Base-by-base conservation (phyloP, 2,113 vertebrate species). In the Ginglymostoma cirratum region DNA sequence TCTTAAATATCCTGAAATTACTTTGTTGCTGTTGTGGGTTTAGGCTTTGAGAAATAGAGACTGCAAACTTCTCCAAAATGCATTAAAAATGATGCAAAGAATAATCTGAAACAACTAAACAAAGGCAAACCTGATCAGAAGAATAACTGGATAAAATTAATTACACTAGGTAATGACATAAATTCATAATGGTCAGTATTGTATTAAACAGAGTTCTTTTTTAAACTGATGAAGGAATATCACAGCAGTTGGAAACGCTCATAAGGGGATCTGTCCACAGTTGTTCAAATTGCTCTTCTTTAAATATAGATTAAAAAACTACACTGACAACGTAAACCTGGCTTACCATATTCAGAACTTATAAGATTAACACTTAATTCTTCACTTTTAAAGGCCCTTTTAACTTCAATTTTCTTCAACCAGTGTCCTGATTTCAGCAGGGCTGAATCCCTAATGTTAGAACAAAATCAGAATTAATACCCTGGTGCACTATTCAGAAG, bases 301-400 rank as follows among this genome's bases (percentile, higher is more conserved):
- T 14, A 52, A 83, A 95, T 48, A 61, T 80, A 52, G 52, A 95
- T 76, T 24, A n/a, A 30, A 48, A 42, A 42, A 76, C 19, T 30
- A n/a, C n/a, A 93, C 52, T 80, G 48, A 93, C 55, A 93, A 72
- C 94, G 72, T 38, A 65, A 66, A 61, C 34, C 1, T 42, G 96
- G 97, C 97, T 96, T 97, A 99, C 99, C 99, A 96, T 98, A 99
- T 97, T 99, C 98, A 97, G 99, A 99, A 97, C 99, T 99, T 96
- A 99, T 98, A 96, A 99, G 97, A 97, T 98, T 98, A 97, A 99
- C 97, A 96, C 97, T 98, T 96, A 99, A 97, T 95, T 99, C 98
- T 96, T 98, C 98, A 97, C 98, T 98, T 96, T 97, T 97, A 24
- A 97, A 96, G 96, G 98, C 96, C 97, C 98, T 98, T 65, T 97